Base-by-base conservation (phyloP, 2,888 invertebrate species). In the Trissoscelio sp. region DNA sequence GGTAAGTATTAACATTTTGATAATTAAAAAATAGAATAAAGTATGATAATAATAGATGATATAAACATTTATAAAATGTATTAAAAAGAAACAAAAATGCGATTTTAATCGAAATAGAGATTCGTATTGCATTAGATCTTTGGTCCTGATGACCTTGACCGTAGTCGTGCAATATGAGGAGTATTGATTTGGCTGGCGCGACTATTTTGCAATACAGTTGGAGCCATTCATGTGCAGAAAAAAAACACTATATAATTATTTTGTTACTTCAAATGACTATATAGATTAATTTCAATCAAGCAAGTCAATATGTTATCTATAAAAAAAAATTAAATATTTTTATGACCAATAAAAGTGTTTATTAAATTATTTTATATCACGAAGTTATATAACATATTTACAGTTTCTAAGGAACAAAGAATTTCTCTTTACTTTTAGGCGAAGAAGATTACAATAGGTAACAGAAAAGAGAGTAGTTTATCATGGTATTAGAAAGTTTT, bases 1-100 rank as follows among this genome's bases (percentile, higher is more conserved):
- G 92, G 98, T 98, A 94, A 95, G 98, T 95, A 74, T 37, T 44
- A 6, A 20, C 22, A 6, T 20, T n/a, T 12, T n/a, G 3, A 42
- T 14, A 14, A 14, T 6, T 42, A 11, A 42, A 14, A 6, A 20
- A 46, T 46, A 20, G 3, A 9, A n/a, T 46, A 20, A 20, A 46
- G 4, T 12, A 46, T 14, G 18, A 11, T 46, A 46, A 46, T 12
- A 39, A 12, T 28, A 28, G 3, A 22, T 12, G n/a, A 24, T 51
- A 18, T 6, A 18, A 7, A 9, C 9, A 20, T 18, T 16, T 44
- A 44, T 44, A 18, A 7, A 58, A 22, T 57, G 57, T 34, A 28
- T 80, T 42, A 31, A 34, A 20, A 20, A 46, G 9, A 31, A 55
- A 37, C 1, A 57, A 37, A 39, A 22, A 42, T 14, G 42, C n/a